Base-by-base conservation (phyloP, 1,140 invertebrate genomes). In the Lepidurus arcticus region DNA sequence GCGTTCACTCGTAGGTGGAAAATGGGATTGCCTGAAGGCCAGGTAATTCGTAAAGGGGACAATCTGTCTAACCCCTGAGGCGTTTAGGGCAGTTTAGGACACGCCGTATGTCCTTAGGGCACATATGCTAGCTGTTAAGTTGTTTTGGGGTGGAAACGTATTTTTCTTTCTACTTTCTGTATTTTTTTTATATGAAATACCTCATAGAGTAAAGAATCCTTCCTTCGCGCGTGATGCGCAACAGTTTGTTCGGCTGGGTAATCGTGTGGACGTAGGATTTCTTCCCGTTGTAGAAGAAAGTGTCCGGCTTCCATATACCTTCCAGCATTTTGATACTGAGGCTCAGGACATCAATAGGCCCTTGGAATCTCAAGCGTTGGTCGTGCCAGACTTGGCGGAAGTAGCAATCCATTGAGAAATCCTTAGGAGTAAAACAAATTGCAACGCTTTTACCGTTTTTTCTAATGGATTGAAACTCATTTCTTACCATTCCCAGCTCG, bases 331-430 rank as follows among this genome's bases (percentile, higher is more conserved):
- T 94, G 79, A 96, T 95, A 77, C 92, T 94, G 1, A 96, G 86
- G 43, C 93, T 94, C 42, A 95, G 84, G 26, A 75, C 43, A 92
- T 91, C 82, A 91, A 93, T 86, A 79, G 83, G n/a, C 80, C 81
- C 21, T n/a, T 65, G 53, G 83, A 95, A 96, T 77, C 92, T 93
- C 0, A 96, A 86, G 1, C 94, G 88, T 42, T 90, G 88, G 84
- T 96, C 94, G 10, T 91, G 87, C 94, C 94, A 93, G 42, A 90
- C 91, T 84, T 96, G 94, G 7, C 96, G 90, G 84, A 98, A 97
- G 84, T 98, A 98, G 84, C 95, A 97, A 83, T 98, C 95, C 93
- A 98, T 96, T 5, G 95, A 96, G 83, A 97, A 98, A 83, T 95
- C 93, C 93, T 47, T 47, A 47, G 10, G 45, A 2, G 45, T 11